These are phyloP conservation scores for Australoheros facetus DNA, from an alignment of 2,797 vertebrate species.

Conservation along the genomic window DNA sequence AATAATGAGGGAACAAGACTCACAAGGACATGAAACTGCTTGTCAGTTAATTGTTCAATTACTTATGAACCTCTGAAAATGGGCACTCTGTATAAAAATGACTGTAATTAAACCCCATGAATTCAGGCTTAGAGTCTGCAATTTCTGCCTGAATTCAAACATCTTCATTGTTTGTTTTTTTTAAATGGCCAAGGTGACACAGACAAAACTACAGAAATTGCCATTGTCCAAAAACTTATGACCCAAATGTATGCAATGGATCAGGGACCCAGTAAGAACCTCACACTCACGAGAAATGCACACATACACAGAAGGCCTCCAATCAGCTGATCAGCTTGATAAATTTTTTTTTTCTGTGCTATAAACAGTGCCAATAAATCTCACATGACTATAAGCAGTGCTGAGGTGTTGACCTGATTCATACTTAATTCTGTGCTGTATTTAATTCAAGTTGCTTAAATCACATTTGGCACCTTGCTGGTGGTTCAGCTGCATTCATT, in stretches of 20 bases:
- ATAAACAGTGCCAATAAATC: constrained; percentile 2
- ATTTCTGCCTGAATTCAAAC: no score
- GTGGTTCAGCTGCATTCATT: not conserved
- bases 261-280: not conserved
- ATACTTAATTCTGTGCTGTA: not conserved
- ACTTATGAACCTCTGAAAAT: not conserved
- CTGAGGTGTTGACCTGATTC: not conserved
- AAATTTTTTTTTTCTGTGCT: constrained; percentile 21
- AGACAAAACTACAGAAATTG: not conserved
- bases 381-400: not conserved
- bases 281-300: constrained; percentile 5
- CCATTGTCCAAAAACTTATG: not conserved
- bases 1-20: no score
- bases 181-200: not conserved
- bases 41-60: not conserved
- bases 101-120: not conserved
- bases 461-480: not conserved
- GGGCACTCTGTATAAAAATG: not conserved
- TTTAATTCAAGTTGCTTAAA: not conserved
- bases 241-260: not conserved
- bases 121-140: not conserved
- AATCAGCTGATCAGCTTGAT: constrained; percentile 16
- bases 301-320: constrained; percentile 1
- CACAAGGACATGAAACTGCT: not conserved
- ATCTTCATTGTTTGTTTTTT: not conserved